Base-by-base conservation (phyloP, 2,888 invertebrate species). In the Brenthis hecate region DNA sequence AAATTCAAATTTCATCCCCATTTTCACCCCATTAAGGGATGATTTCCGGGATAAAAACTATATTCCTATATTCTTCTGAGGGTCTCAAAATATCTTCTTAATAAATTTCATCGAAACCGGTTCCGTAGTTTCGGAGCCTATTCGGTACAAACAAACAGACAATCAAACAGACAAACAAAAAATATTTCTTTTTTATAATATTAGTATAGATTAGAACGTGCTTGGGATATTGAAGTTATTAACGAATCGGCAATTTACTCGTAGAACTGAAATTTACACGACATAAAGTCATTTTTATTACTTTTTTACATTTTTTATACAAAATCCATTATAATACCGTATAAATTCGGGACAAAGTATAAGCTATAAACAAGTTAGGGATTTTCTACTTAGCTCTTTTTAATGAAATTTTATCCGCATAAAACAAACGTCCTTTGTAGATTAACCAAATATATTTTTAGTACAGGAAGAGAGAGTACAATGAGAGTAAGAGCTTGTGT, bases 331-430 rank as follows among this genome's bases (percentile, higher is more conserved):
- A 64, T 61, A 65, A 62, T 56, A 28, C 36, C 68, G 13, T 54
- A 58, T 54, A 68, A 65, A 71, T 65, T 61, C 54, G 47, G 62
- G 47, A 69, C 66, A 69, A 69, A 69, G 69, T 69, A 62, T 69
- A 61, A 66, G 69, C 69, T 14, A 69, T 69, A 69, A 69, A 66
- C 68, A 65, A 71, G 32, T 54, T 32, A 16, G 56, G 68, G 68
- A 57, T 68, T 62, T 57, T 50, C 56, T 56, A 57, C 65, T 68
- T 58, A 71, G 68, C 68, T 71, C 54, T 62, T 71, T 71, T 71
- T 71, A 68, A 71, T 71, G 68, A 71, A 68, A 71, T 71, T 71
- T 68, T 58, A 71, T 57, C 47, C 54, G 54, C 55, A 50, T 61
- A 48, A 60, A 54, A 55, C 47, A 58, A 55, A 66, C 66, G 55